Evolutionary conservation across 2,888 invertebrate species (phyloP), one percentile per base, ranked within the genome.

Genomic region (Cephus sareptanus): DNA sequence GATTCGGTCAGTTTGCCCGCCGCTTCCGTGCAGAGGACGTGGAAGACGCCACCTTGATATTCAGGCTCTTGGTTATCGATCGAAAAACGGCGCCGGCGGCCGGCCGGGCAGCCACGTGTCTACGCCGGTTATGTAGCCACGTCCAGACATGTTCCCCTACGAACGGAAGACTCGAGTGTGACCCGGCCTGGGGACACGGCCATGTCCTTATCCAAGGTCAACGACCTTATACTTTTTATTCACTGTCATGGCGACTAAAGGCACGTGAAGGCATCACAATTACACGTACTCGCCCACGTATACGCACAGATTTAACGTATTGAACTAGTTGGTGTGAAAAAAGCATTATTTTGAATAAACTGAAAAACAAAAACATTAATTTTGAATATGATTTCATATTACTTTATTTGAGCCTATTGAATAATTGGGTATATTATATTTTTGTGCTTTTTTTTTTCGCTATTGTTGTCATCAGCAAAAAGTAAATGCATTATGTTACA

Each of bases 101-200:
- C 40, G 40, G 40, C 69, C 69, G 40, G 23, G 23, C 40, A 70
- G 80, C 81, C 84, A 80, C 81, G 84, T 83, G 83, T 81, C 78
- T 74, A 79, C 15, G 40, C 23, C 9, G 40, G 40, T 40, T 40
- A 30, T 79, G 79, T 80, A 81, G 81, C 81, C 79, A 75, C 80
- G 75, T 34, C 76, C 81, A 69, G 77, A 75, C 82, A 87, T 89
- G 88, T 86, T 89, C 77, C 77, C 89, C 88, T 89, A 85, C 81
- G 87, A 89, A 83, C 85, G 88, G 87, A 89, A 89, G 89, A 88
- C 88, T 88, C 85, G 85, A 88, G 84, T 87, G 88, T 89, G 89
- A 89, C 89, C 89, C 89, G 89, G 89, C 88, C 89, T 89, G 88
- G 89, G 89, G 89, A 89, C 88, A 88, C 86, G 87, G 85, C 87